These are phyloP conservation scores for Eulemur rubriventer DNA, from an alignment of 2,797 vertebrate genomes.

Conservation along the genomic window DNA sequence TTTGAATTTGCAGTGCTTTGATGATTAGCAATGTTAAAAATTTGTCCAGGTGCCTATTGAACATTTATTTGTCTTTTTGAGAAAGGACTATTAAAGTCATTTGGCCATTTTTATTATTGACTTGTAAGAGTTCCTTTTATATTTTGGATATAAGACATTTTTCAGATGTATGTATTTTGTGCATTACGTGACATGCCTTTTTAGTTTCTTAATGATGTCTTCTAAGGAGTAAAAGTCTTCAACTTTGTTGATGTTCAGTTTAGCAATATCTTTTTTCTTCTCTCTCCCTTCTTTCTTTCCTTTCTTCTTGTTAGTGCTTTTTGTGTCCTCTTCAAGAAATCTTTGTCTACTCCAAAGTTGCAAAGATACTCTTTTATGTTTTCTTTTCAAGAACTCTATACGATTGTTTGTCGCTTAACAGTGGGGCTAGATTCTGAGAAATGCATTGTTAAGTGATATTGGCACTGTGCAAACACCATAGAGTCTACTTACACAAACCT, in stretches of 20 bases:
- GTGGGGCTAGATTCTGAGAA: neutral
- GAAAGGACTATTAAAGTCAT: neutral
- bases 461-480: neutral
- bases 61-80: neutral
- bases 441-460: neutral
- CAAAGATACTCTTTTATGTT: neutral
- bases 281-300: no score
- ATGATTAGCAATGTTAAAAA: neutral
- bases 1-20: neutral
- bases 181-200: neutral
- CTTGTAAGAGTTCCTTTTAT: neutral
- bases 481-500: neutral
- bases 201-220: neutral
- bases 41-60: neutral
- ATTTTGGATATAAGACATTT: neutral
- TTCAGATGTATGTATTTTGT: neutral
- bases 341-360: neutral
- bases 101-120: neutral
- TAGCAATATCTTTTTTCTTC: neutral
- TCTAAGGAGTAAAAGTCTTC: neutral
- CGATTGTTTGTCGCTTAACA: neutral
- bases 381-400: neutral
- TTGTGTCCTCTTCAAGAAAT: neutral
- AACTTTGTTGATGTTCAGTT: neutral
- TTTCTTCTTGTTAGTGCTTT: neutral